Percentiles rank a stretch among this genome's conserved stretches.
phyloP scores from a whole-genome alignment of 2,797 vertebrate species.

The Neosilurus mollespiculum region DNA sequence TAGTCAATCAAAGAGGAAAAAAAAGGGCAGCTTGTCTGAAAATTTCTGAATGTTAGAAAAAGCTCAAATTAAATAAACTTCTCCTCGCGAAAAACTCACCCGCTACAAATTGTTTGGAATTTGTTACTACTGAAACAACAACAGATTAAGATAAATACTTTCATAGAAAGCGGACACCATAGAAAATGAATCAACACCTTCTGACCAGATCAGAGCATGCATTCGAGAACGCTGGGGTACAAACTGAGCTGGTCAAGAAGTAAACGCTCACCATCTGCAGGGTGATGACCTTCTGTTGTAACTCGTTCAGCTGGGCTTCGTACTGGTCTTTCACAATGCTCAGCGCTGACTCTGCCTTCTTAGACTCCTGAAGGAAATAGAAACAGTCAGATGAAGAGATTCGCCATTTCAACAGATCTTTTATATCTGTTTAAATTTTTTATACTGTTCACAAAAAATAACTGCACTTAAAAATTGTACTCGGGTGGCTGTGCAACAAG shows the following conservation, averaged over 20 bases:
- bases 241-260: neutral
- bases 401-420: neutral
- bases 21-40: neutral
- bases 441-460: neutral
- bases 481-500: too few species aligned
- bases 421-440: neutral
- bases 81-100: neutral
- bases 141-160: neutral
- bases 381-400: neutral
- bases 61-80: neutral
- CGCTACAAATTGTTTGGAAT: neutral
- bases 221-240: neutral
- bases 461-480: neutral
- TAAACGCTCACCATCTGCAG: constrained; percentile 79
- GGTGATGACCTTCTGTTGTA: constrained; percentile 89
- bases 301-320: constrained; percentile 87
- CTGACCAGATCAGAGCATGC: neutral
- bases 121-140: neutral
- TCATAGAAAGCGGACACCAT: neutral
- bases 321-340: constrained; percentile 79
- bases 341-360: constrained; percentile 78
- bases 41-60: neutral
- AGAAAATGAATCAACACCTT: neutral
- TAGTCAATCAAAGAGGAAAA: neutral
- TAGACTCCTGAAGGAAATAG: constrained; percentile 76